Percentiles rank a stretch among this genome's conserved stretches.
These are phyloP conservation scores for Paracanthobrama guichenoti DNA, from an alignment of 2,113 vertebrate genomes.

Conservation along the genomic window DNA sequence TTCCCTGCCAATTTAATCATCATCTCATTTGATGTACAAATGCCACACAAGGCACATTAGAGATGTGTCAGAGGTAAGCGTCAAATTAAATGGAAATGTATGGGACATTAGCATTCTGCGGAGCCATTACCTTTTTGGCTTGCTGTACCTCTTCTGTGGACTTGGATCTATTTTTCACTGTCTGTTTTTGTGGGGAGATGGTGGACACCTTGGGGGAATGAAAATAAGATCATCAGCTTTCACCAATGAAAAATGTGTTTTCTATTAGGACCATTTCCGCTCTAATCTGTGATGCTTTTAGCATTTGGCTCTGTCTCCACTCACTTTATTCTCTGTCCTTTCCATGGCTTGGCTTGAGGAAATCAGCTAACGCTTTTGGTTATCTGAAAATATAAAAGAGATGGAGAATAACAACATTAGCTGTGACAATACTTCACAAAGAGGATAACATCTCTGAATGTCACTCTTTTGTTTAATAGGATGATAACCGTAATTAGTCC, in stretches of 20 bases:
- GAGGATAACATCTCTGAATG: not conserved
- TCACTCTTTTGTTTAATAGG: not conserved
- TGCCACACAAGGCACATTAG: not conserved
- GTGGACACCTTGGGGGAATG: slow-evolving; percentile 30
- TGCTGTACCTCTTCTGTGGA: slow-evolving; percentile 72
- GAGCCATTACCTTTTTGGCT: slow-evolving; percentile 69
- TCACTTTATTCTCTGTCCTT: slow-evolving; percentile 51
- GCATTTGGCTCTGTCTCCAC: not conserved
- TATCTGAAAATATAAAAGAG: slow-evolving; percentile 27
- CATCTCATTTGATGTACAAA: not conserved
- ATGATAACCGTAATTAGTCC: slow-evolving; percentile 20
- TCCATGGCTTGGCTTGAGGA: slow-evolving; percentile 44
- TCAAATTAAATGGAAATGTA: not conserved
- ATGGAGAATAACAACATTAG: not conserved
- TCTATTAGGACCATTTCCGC: not conserved
- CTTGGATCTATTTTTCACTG: slow-evolving; percentile 68
- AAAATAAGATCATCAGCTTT: not conserved
- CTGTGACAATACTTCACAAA: not conserved
- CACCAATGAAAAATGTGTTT: not conserved
- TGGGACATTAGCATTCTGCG: not conserved
- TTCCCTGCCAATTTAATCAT: not conserved
- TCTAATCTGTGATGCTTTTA: not conserved
- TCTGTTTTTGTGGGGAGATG: slow-evolving; percentile 68
- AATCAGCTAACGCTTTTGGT: slow-evolving; percentile 4
- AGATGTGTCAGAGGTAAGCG: not conserved